Evolutionary conservation across 2,113 vertebrate species (phyloP), one percentile per base, ranked within the genome.

Genomic region (Oncorhynchus gorbuscha): DNA sequence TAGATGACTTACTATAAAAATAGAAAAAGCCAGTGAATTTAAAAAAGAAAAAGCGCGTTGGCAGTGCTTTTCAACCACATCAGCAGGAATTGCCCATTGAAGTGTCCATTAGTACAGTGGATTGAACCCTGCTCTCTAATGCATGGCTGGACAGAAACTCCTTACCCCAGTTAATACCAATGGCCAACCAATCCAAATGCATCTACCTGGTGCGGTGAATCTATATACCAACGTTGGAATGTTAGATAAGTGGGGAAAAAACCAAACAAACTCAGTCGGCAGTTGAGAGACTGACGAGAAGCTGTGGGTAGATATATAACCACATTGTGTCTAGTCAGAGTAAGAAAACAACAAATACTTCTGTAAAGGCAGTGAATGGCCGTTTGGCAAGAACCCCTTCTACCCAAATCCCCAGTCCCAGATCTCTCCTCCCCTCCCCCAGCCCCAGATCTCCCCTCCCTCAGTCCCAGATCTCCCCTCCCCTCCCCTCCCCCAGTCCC

Each of bases 361-460:
- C 74, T 51, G 12, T 82, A 55, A 55, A 84, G 84, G 84, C 84
- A 80, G 84, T 85, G 84, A 79, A 79, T 78, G 92, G 90, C 88
- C 90, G 90, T 89, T 89, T 84, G 76, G 89, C 80, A 82, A 85
- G 48, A 78, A 72, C 70, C 64, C 71, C 62, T 30, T 71, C 59
- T 26, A 9, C 39, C 62, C 61, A 0, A 16, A n/a, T 20, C 3
- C 6, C 64, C 84, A 65, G n/a, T 39, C 73, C 8, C 30, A 22
- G 74, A 71, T 13, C 28, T 28, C 28, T 3, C 74, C 61, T 16
- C 51, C 11, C 84, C 83, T 80, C 73, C 7, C 87, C 82, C 87
- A 30, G 28, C 6, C 49, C 3, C 26, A 39, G 81, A 71, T 80
- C 81, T 86, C 83, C 0, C 76, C 82, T 74, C 7, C 3, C 5